Base-by-base conservation (phyloP, 1,140 invertebrate species). In the Drosophila mayri region DNA sequence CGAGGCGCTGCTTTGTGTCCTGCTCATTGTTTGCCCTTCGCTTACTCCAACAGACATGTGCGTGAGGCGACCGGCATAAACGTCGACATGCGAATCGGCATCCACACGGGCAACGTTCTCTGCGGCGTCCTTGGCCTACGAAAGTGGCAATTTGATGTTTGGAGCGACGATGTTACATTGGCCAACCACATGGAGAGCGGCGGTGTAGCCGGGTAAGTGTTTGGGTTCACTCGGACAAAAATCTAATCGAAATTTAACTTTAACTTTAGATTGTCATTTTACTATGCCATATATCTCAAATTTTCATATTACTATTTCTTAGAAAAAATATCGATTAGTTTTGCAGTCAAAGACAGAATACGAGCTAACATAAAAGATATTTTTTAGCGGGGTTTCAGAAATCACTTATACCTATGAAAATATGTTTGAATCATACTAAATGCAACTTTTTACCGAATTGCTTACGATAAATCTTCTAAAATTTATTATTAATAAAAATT, bases 101-200 rank as follows among this genome's bases (percentile, higher is more conserved):
- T 99, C 76, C 98, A 99, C 93, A 98, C 98, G 7, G 97, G 97
- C 67, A 97, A 97, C 88, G 98, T 99, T 22, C 94, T 99, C 9
- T 99, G 98, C 88, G 99, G 99, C 6, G 97, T 99, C n/a, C 94
- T 99, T 49, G 99, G 99, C 3, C 94, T 99, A 9, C 94, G 97
- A 55, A 99, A 99, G 93, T 99, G 98, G 98, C 98, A 99, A 94
- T 99, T 98, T 93, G 98, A 99, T 93, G 98, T 99, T 40, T 99
- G 98, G 98, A 98, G 97, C 79, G 97, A 99, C 94, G 98, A 99
- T 93, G 98, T 99, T 86, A 99, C 98, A 20, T 94, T 99, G 7
- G 99, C 99, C 52, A 99, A 99, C 94, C 97, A 98, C 88, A 99
- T 99, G 98, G 99, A 99, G 93, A 97, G 98, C 44, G 97, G 97